Conservation (phyloP, 2,888 invertebrate species). For the Criorhina ranunculi region DNA sequence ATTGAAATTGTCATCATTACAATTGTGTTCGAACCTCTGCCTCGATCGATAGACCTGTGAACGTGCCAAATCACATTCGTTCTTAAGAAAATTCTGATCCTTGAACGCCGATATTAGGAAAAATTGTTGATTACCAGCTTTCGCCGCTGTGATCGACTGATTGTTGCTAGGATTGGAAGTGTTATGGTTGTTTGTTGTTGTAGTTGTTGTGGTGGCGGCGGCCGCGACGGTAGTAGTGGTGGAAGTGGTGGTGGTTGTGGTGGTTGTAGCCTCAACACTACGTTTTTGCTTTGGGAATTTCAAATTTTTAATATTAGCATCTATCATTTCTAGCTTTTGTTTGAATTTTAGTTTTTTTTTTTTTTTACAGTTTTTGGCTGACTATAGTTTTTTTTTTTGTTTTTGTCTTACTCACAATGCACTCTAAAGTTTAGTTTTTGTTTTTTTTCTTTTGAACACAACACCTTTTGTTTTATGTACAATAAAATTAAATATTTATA, state of each 20-base stretch:
- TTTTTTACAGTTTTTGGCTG: slow-evolving; percentile 41
- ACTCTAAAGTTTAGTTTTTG: slow-evolving; percentile 67
- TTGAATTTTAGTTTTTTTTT: slow-evolving; percentile 53
- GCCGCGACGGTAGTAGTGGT: slow-evolving; percentile 27
- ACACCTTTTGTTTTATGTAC: slow-evolving; percentile 70
- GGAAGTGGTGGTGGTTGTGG: slow-evolving; percentile 64
- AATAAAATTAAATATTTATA: slow-evolving; percentile 67
- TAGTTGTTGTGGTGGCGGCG: slow-evolving; percentile 39
- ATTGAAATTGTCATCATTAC: slow-evolving; percentile 50
- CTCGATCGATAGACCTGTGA: slow-evolving; percentile 80
- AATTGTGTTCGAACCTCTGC: slow-evolving; percentile 52
- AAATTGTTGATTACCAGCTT: slow-evolving; percentile 81
- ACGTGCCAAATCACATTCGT: slow-evolving; percentile 83
- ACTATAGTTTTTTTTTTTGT: slow-evolving; percentile 54
- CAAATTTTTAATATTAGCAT: slow-evolving; percentile 76
- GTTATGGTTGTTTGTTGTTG: slow-evolving; percentile 31
- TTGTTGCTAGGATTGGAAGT: slow-evolving; percentile 50
- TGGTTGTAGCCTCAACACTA: slow-evolving; percentile 72
- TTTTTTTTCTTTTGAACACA: slow-evolving; percentile 53
- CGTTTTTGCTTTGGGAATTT: slow-evolving; percentile 77
- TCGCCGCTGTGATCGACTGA: slow-evolving; percentile 78
- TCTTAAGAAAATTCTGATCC: slow-evolving; percentile 83
- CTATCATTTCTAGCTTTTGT: slow-evolving; percentile 75
- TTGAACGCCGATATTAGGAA: slow-evolving; percentile 82
- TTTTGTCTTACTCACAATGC: slow-evolving; percentile 68